Evolutionary conservation across 2,888 invertebrate genomes (phyloP).

Genomic region (Eristalis intricaria): DNA sequence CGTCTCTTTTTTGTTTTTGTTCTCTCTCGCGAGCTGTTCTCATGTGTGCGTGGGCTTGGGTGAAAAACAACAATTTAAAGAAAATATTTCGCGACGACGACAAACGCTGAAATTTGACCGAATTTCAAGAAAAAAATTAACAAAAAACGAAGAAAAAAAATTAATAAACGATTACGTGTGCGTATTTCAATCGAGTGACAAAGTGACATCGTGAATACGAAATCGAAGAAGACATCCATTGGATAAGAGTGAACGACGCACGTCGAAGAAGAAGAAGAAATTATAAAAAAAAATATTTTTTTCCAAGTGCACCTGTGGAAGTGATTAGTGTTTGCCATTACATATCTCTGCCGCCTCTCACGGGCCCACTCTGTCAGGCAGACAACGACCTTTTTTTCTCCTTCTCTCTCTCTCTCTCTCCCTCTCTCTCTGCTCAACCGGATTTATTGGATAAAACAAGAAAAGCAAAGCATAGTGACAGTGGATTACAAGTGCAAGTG

Average conservation of each 20-base stretch:
- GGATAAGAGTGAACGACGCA: slow-evolving; percentile 11
- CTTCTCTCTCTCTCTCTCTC: neutral
- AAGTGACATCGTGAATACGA: slow-evolving; percentile 29
- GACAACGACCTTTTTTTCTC: slow-evolving; percentile 60
- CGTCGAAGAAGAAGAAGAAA: neutral
- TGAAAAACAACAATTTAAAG: slow-evolving; percentile 24
- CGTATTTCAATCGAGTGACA: slow-evolving; percentile 4
- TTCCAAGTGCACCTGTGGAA: slow-evolving; percentile 37
- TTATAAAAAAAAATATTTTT: neutral
- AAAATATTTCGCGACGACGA: slow-evolving; percentile 44
- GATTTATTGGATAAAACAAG: slow-evolving; percentile 67
- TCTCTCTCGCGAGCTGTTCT: neutral
- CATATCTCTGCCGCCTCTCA: slow-evolving; percentile 23
- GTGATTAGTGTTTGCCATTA: slow-evolving; percentile 18
- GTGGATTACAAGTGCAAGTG: slow-evolving; percentile 69
- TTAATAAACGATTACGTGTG: slow-evolving; percentile 32
- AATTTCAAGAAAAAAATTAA: slow-evolving; percentile 48
- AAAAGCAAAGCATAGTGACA: slow-evolving; percentile 53
- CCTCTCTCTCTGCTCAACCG: slow-evolving; percentile 31
- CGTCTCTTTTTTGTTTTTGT: neutral
- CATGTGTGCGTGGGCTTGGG: slow-evolving; percentile 16
- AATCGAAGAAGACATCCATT: slow-evolving; percentile 23
- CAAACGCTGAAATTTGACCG: slow-evolving; percentile 50
- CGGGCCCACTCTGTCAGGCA: slow-evolving; percentile 1
- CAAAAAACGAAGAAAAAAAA: slow-evolving; percentile 6